Evolutionary conservation across 35 echinoderm and acorn worm genomes (phyloP).

Genomic region (Apostichopus californicus): DNA sequence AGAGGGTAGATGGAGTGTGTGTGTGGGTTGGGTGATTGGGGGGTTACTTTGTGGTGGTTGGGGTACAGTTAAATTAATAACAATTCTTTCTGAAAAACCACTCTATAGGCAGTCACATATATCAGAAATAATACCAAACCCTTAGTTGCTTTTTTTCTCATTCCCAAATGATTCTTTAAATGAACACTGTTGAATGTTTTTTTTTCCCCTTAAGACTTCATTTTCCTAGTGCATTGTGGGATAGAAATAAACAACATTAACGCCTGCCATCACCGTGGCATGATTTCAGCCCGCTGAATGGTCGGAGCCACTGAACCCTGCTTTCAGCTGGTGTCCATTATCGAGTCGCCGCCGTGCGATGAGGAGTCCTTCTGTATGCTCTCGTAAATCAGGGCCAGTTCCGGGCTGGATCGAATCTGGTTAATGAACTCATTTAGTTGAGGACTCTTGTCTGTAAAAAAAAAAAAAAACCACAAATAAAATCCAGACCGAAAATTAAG

Average conservation of each 20-base stretch:
- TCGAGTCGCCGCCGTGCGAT: conserved; percentile 70
- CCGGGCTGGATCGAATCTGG: conserved; percentile 92
- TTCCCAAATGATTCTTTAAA: neutral
- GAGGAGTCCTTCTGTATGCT: conserved; percentile 95
- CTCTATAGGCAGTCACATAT: neutral
- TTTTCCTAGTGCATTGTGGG: conserved; percentile 20
- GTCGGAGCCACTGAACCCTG: neutral
- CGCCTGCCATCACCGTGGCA: neutral
- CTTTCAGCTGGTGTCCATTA: conserved; percentile 94
- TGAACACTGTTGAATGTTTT: neutral
- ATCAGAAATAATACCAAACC: too few species aligned
- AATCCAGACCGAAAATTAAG: too few species aligned
- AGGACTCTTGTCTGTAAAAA: conserved; percentile 87
- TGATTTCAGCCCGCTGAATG: neutral
- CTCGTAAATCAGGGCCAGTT: conserved; percentile 96
- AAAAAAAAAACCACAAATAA: too few species aligned
- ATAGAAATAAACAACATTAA: conserved; percentile 34
- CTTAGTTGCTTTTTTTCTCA: neutral
- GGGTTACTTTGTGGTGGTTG: too few species aligned
- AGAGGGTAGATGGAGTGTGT: too few species aligned
- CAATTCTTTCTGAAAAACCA: neutral
- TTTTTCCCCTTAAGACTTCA: neutral
- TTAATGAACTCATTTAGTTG: conserved; percentile 88
- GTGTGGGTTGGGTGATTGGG: too few species aligned
- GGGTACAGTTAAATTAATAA: too few species aligned